Percentiles rank a stretch among this genome's conserved stretches.
phyloP scores from a whole-genome alignment of 2,888 invertebrate genomes.

The Idaea straminata region DNA sequence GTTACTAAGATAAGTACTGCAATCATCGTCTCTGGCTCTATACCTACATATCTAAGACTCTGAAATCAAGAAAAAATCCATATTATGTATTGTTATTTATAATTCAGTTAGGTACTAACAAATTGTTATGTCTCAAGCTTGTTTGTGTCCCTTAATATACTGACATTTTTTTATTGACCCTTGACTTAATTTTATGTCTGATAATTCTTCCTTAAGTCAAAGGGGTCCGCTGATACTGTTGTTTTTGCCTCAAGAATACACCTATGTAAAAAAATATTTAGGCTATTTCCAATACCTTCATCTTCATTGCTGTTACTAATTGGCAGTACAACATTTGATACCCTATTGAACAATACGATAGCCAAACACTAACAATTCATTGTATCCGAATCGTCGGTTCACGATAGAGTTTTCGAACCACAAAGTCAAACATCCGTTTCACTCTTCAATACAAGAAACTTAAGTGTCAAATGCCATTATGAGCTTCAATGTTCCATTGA shows the following conservation, averaged over 20 bases:
- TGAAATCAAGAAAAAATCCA: too few species aligned
- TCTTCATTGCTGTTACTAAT: neutral
- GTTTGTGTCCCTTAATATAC: too few species aligned
- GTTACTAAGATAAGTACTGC: neutral
- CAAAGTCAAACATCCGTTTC: constrained; percentile 27
- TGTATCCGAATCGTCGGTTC: neutral
- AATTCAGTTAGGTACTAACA: too few species aligned
- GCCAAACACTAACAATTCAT: neutral
- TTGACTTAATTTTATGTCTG: too few species aligned
- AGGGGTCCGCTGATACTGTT: too few species aligned
- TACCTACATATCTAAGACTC: neutral
- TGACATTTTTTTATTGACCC: too few species aligned
- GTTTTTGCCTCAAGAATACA: too few species aligned
- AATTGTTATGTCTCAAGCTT: too few species aligned
- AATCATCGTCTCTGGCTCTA: neutral
- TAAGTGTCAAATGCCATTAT: constrained; percentile 43
- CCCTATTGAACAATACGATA: constrained; percentile 1
- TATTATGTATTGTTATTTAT: too few species aligned
- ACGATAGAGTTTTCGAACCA: constrained; percentile 27
- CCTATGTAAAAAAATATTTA: too few species aligned
- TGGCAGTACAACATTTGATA: neutral
- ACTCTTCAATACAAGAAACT: constrained; percentile 30
- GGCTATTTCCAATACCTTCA: too few species aligned
- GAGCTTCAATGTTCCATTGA: constrained; percentile 44
- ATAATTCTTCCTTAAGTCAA: too few species aligned